Percentiles rank a stretch among this genome's conserved stretches.
Conservation (phyloP, 2,888 invertebrate species). For the Daptonema setosum region DNA sequence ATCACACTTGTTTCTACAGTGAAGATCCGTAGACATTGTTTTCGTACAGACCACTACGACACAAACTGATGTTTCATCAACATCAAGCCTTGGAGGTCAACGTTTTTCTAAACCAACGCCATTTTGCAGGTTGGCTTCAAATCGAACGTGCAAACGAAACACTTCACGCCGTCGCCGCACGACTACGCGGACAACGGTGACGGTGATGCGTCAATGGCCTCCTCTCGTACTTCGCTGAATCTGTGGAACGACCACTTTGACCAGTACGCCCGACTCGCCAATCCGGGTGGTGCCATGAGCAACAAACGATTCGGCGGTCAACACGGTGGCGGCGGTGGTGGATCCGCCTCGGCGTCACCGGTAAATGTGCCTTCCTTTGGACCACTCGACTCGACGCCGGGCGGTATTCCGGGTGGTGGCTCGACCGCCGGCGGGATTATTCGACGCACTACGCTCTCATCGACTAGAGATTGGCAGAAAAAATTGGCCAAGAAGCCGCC, state of each 20-base stretch:
- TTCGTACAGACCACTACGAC: too few species aligned
- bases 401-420: background rate
- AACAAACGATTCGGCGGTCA: conserved; percentile 7
- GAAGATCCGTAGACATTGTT: too few species aligned
- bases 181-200: background rate
- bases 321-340: background rate
- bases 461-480: conserved; percentile 14
- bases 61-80: background rate
- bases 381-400: too few species aligned
- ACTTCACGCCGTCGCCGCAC: background rate
- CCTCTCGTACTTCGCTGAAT: conserved; percentile 3
- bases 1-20: too few species aligned
- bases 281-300: conserved; percentile 7
- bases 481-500: background rate
- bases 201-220: background rate
- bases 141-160: background rate
- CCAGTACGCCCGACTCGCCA: conserved; percentile 45
- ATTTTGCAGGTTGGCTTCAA: background rate
- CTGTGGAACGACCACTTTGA: conserved; percentile 66
- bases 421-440: background rate
- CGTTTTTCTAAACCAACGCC: background rate
- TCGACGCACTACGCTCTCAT: conserved; percentile 22
- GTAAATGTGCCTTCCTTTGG: too few species aligned
- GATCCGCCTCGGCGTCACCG: too few species aligned
- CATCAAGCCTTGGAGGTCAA: background rate